These are phyloP conservation scores for Calidris pygmaea DNA, from an alignment of 2,113 vertebrate species.

Conservation along the genomic window DNA sequence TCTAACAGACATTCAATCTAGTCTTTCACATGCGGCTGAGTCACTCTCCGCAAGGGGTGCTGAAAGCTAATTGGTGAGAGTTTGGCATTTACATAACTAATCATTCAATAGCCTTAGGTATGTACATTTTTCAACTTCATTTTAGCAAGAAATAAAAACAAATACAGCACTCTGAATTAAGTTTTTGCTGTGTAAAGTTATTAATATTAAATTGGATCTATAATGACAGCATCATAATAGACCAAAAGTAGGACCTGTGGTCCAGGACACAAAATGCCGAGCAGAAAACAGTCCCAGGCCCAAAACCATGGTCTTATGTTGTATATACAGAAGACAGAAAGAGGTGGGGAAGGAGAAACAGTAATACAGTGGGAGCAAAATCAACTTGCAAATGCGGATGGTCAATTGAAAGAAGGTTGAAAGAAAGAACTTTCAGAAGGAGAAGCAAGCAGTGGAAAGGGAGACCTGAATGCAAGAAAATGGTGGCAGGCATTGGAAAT, in stretches of 20 bases:
- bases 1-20: background rate
- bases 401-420: background rate
- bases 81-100: slow-evolving; percentile 8
- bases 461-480: background rate
- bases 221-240: background rate
- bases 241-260: background rate
- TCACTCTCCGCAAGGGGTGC: background rate
- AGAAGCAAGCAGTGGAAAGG: background rate
- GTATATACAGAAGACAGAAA: background rate
- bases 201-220: background rate
- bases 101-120: background rate
- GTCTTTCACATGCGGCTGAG: background rate
- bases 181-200: background rate
- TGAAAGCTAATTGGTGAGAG: slow-evolving; percentile 22
- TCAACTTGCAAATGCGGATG: background rate
- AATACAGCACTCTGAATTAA: background rate
- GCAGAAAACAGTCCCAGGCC: background rate
- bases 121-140: slow-evolving; percentile 17
- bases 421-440: background rate
- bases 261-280: background rate
- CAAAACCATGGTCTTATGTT: background rate
- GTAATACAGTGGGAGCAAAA: background rate
- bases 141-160: slow-evolving; percentile 30
- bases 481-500: background rate
- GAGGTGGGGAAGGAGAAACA: background rate